Evolutionary conservation across 2,888 invertebrate genomes (phyloP).

Genomic region (Incurvaria masculella): DNA sequence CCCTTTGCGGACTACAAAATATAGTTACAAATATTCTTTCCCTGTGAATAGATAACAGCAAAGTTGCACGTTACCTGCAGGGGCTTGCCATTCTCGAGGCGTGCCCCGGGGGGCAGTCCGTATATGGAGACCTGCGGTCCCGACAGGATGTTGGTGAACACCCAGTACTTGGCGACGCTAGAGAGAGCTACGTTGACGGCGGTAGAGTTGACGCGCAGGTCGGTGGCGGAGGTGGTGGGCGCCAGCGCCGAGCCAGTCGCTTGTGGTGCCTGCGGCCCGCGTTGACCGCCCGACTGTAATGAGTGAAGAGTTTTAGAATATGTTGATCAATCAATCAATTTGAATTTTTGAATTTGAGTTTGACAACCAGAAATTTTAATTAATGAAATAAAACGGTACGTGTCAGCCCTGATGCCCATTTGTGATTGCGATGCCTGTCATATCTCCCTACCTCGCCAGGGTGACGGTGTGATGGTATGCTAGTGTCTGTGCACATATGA

Average conservation of each 20-base stretch:
- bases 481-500: too few species aligned
- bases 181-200: constrained; percentile 68
- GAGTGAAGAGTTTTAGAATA: neutral
- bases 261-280: constrained; percentile 39
- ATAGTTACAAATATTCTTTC: too few species aligned
- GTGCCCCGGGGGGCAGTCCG: constrained; percentile 59
- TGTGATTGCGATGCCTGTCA: too few species aligned
- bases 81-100: constrained; percentile 61
- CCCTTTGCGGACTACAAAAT: too few species aligned
- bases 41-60: too few species aligned
- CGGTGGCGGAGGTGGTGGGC: constrained; percentile 58
- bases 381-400: too few species aligned
- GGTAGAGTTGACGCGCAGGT: constrained; percentile 61
- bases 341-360: too few species aligned
- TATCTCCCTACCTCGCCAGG: too few species aligned
- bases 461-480: too few species aligned
- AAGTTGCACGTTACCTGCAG: constrained; percentile 62
- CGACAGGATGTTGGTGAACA: constrained; percentile 76
- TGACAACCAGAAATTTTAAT: too few species aligned
- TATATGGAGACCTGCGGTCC: constrained; percentile 74
- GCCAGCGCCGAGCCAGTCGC: constrained; percentile 30
- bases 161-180: constrained; percentile 81
- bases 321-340: too few species aligned
- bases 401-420: too few species aligned
- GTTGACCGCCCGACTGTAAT: constrained; percentile 42